phyloP scores from a whole-genome alignment of 2,113 vertebrate species.

The Erpornis zantholeuca region DNA sequence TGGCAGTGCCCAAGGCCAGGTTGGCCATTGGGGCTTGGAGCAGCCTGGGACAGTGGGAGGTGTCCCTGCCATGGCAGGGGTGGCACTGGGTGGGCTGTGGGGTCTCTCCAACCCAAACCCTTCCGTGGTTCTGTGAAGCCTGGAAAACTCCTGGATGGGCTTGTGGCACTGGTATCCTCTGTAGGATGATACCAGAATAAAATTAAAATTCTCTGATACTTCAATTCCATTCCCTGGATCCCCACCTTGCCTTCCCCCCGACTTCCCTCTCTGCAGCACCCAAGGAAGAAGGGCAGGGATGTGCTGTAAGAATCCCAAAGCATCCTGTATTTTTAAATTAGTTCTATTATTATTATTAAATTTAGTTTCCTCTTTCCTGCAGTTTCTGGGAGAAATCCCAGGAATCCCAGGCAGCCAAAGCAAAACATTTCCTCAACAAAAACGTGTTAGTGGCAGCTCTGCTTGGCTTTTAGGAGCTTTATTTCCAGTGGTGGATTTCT shows the following conservation, averaged over 20 bases:
- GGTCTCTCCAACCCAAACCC: not conserved
- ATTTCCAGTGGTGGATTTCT: fast-evolving
- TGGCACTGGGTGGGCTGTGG: fast-evolving
- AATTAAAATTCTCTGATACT: not conserved
- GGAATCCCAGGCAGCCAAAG: not conserved
- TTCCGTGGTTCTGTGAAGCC: not conserved
- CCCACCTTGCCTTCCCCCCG: not conserved
- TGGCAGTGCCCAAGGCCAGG: not conserved
- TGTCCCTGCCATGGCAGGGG: not conserved
- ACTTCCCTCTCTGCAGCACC: not conserved
- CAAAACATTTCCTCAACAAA: not conserved
- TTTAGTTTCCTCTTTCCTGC: not conserved
- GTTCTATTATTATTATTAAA: not conserved
- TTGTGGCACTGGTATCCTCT: not conserved
- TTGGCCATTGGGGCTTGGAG: not conserved
- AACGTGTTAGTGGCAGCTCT: not conserved
- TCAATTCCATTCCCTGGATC: not conserved
- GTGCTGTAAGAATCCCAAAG: not conserved
- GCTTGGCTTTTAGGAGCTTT: not conserved
- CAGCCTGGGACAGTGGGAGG: not conserved
- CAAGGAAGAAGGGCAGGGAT: not conserved
- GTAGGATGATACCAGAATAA: not conserved
- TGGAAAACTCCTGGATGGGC: not conserved
- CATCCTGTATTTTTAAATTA: not conserved
- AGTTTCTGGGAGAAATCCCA: not conserved